A percentile compares a stretch with the other conserved stretches of the same genome.
These are phyloP conservation scores for Silvanus unidentatus DNA, from an alignment of 2,888 invertebrate species.

Conservation along the genomic window DNA sequence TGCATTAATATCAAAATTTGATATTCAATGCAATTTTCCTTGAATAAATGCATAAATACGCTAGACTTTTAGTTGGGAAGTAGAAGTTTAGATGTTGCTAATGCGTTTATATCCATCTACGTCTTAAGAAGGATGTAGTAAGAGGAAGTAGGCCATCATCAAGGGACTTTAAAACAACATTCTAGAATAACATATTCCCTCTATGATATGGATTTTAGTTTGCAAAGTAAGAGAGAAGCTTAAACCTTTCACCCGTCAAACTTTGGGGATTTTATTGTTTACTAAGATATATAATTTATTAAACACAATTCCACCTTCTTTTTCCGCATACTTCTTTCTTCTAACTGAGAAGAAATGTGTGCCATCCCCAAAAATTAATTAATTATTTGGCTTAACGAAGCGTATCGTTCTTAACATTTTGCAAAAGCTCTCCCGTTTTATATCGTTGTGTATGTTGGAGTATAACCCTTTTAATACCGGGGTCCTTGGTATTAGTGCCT, in stretches of 20 bases:
- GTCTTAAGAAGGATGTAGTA: slow-evolving; percentile 37
- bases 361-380: neutral
- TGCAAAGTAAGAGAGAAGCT: neutral
- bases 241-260: no score
- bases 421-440: no score
- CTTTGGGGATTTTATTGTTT: no score
- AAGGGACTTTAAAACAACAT: slow-evolving; percentile 31
- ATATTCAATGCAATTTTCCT: no score
- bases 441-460: slow-evolving; percentile 5
- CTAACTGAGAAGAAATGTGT: neutral
- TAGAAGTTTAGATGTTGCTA: slow-evolving; percentile 17
- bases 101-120: slow-evolving; percentile 38
- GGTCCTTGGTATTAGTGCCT: slow-evolving; percentile 40
- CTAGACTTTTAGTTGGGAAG: no score
- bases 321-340: no score
- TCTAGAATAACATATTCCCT: slow-evolving; percentile 43
- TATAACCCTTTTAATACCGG: slow-evolving; percentile 41
- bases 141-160: slow-evolving; percentile 41
- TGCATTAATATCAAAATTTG: no score
- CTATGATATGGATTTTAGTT: slow-evolving; percentile 37
- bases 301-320: no score
- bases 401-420: slow-evolving; percentile 15
- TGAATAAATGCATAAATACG: no score
- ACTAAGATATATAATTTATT: no score
- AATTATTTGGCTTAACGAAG: slow-evolving; percentile 15